A percentile compares a stretch with the other conserved stretches of the same genome.
phyloP scores from a whole-genome alignment of 2,797 vertebrate genomes.

The Lepus oiostolus region DNA sequence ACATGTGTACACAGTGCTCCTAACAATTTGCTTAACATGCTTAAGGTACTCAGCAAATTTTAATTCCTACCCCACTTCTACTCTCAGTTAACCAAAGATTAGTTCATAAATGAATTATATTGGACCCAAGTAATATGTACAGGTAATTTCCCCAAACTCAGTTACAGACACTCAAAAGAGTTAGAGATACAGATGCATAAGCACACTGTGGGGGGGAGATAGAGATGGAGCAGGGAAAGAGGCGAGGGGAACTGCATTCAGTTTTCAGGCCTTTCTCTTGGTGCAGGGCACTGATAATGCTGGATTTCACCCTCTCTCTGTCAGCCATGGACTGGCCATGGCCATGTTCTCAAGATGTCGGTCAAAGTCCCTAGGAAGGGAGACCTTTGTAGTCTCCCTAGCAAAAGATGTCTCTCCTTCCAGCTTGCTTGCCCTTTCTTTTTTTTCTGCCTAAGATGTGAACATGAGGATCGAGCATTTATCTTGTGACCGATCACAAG shows the following conservation, averaged over 20 bases:
- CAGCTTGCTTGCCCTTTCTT: neutral
- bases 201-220: no score
- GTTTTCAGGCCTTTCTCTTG: neutral
- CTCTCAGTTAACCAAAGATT: constrained; percentile 14
- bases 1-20: neutral
- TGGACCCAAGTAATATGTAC: neutral
- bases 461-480: neutral
- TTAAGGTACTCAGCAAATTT: neutral
- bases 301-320: neutral
- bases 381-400: neutral
- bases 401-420: neutral
- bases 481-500: neutral
- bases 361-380: neutral
- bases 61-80: neutral
- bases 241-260: neutral
- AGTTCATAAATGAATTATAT: constrained; percentile 2
- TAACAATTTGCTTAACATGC: neutral
- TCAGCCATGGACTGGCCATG: neutral
- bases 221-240: no score
- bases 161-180: neutral
- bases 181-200: neutral
- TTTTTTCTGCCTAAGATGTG: neutral
- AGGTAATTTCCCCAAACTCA: constrained; percentile 1
- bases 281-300: neutral
- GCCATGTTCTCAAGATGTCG: neutral